A percentile compares a stretch with the other conserved stretches of the same genome.
Evolutionary conservation across 2,113 vertebrate genomes (phyloP).

Genomic region (Phalacrocorax aristotelis): DNA sequence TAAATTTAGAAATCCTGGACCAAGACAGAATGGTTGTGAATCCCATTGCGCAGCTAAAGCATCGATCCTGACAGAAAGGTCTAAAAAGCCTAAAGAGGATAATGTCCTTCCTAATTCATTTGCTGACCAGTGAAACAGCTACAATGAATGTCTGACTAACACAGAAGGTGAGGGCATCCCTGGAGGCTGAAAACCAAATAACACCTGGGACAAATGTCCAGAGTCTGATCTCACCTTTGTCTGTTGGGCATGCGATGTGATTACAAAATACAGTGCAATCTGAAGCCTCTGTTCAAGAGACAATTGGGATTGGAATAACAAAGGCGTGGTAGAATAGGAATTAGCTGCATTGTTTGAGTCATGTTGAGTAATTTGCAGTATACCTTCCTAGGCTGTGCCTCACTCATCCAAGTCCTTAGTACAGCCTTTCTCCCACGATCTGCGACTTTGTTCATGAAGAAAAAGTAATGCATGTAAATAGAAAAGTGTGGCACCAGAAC

Average conservation of each 20-base stretch:
- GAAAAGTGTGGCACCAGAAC: background rate
- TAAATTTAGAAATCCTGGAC: background rate
- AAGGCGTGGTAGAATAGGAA: conserved; percentile 43
- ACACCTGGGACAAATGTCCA: background rate
- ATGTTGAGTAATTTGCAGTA: conserved; percentile 13
- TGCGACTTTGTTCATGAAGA: background rate
- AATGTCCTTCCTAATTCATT: background rate
- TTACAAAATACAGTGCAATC: conserved; percentile 11
- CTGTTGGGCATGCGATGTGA: background rate
- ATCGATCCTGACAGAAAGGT: background rate
- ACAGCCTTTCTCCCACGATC: background rate
- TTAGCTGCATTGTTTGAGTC: conserved; percentile 18
- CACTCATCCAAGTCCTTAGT: background rate
- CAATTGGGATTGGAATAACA: conserved; percentile 10
- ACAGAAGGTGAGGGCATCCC: background rate
- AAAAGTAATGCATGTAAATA: background rate
- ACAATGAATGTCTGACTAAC: background rate
- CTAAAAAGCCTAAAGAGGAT: background rate
- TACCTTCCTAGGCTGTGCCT: background rate
- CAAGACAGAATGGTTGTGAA: background rate
- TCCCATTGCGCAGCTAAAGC: background rate
- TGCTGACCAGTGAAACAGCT: background rate
- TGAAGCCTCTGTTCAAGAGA: conserved; percentile 15
- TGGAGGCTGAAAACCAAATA: background rate
- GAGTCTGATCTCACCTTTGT: conserved; percentile 20